Evolutionary conservation across 1,140 invertebrate species (phyloP).

Genomic region (Drosophila mojavensis): DNA sequence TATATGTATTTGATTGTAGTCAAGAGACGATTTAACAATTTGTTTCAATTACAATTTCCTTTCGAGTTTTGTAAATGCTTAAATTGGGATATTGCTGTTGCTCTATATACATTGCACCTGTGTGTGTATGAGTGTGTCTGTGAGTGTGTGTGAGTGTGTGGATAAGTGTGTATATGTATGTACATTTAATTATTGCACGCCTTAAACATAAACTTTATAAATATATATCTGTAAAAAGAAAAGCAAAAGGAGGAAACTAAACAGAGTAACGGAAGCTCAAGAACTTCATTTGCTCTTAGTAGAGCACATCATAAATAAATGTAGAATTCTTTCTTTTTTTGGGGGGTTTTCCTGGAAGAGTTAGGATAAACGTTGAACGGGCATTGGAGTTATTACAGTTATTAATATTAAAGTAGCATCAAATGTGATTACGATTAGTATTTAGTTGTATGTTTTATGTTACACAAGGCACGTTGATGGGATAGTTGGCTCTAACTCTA

Average conservation of each 20-base stretch:
- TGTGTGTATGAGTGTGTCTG: constrained; percentile 12
- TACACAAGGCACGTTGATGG: constrained; percentile 62
- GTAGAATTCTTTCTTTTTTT: constrained; percentile 2
- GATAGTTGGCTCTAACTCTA: neutral
- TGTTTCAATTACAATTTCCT: neutral
- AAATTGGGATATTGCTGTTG: constrained; percentile 11
- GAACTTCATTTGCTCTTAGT: constrained; percentile 1
- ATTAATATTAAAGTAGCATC: constrained; percentile 48
- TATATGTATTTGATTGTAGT: constrained; percentile 22
- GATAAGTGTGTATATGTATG: constrained; percentile 27
- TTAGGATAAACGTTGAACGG: constrained; percentile 20
- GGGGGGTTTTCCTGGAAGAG: constrained; percentile 19
- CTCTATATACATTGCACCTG: constrained; percentile 50
- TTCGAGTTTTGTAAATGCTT: constrained; percentile 37
- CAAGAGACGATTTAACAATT: constrained; percentile 35
- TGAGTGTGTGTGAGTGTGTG: constrained; percentile 13
- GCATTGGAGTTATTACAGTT: constrained; percentile 19
- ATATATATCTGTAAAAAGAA: constrained; percentile 23
- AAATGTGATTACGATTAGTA: constrained; percentile 60
- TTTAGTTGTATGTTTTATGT: constrained; percentile 46
- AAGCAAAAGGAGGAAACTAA: constrained; percentile 4
- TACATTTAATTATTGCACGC: constrained; percentile 56
- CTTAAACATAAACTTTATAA: constrained; percentile 50
- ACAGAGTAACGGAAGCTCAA: neutral
- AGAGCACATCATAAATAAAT: constrained; percentile 56